Percentiles rank a stretch among this genome's conserved stretches.
Conservation (phyloP, 2,113 vertebrate genomes). For the Ptilonorhynchus violaceus region DNA sequence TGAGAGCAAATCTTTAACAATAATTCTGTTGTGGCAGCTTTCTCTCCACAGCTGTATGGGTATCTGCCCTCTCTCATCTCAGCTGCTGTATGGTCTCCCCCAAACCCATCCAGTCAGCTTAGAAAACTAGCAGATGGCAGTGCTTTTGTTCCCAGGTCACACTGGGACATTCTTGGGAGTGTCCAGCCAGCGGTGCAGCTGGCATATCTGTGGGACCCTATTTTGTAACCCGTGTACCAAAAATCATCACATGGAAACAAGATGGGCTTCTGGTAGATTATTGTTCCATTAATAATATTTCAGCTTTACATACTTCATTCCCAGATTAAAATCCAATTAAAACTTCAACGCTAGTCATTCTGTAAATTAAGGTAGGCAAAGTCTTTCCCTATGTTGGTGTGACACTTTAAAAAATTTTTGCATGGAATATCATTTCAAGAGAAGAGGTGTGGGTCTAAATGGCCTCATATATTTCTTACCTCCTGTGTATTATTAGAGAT, state of each 20-base stretch:
- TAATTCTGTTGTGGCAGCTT: not conserved
- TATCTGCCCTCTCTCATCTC: not conserved
- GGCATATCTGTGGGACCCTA: not conserved
- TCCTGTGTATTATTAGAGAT: not conserved
- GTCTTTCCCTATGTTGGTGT: not conserved
- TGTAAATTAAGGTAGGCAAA: not conserved
- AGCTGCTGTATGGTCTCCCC: not conserved
- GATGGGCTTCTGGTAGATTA: not conserved
- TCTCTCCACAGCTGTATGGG: not conserved
- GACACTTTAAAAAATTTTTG: not conserved
- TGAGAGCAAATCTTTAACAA: not conserved
- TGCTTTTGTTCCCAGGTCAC: not conserved
- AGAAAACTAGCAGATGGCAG: not conserved
- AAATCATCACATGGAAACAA: not conserved
- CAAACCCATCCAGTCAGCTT: not conserved
- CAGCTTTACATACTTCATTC: not conserved
- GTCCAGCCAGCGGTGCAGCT: not conserved
- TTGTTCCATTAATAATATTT: not conserved
- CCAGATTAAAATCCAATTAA: not conserved
- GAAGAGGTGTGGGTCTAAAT: not conserved
- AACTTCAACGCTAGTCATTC: not conserved
- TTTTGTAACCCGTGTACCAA: not conserved
- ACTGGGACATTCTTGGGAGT: fast-evolving
- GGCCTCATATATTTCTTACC: not conserved
- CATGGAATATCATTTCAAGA: not conserved